Percentiles rank a stretch among this genome's conserved stretches.
Conservation (phyloP, 2,888 invertebrate genomes). For the Leptopilina drosophilae region DNA sequence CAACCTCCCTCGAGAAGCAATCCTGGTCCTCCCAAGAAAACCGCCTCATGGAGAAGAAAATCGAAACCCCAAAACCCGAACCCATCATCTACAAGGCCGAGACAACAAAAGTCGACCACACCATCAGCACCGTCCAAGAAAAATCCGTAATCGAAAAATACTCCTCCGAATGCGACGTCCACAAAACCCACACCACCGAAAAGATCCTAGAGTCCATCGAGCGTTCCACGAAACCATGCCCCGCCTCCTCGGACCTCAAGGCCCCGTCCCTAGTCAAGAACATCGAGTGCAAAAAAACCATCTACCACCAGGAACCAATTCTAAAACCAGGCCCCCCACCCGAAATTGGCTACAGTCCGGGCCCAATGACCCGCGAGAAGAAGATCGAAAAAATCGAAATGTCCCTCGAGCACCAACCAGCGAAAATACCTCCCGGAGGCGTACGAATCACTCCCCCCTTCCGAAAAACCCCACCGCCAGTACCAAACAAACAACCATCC, state of each 20-base stretch:
- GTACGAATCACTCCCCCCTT: slow-evolving; percentile 77
- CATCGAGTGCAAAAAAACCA: slow-evolving; percentile 61
- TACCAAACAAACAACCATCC: slow-evolving; percentile 71
- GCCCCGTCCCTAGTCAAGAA: slow-evolving; percentile 78
- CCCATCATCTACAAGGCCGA: slow-evolving; percentile 77
- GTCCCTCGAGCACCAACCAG: slow-evolving; percentile 78
- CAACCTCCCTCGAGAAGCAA: slow-evolving; percentile 69
- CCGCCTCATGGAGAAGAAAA: slow-evolving; percentile 61
- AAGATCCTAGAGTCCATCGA: slow-evolving; percentile 73
- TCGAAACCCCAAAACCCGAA: slow-evolving; percentile 62
- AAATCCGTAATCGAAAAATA: slow-evolving; percentile 74
- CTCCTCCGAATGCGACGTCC: slow-evolving; percentile 66
- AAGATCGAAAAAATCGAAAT: slow-evolving; percentile 79
- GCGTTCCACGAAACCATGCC: slow-evolving; percentile 78
- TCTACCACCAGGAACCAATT: slow-evolving; percentile 59
- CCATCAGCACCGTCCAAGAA: slow-evolving; percentile 72
- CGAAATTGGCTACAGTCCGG: slow-evolving; percentile 82
- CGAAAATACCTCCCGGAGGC: slow-evolving; percentile 79
- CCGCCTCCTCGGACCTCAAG: slow-evolving; percentile 75
- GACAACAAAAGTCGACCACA: slow-evolving; percentile 75
- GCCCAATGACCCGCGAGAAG: slow-evolving; percentile 78
- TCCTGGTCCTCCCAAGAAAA: slow-evolving; percentile 71
- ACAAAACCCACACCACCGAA: slow-evolving; percentile 67
- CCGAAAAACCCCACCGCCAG: slow-evolving; percentile 73
- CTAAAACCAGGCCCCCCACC: slow-evolving; percentile 83